Conservation (phyloP, 1,140 invertebrate species). For the Drosophila malerkotliana region DNA sequence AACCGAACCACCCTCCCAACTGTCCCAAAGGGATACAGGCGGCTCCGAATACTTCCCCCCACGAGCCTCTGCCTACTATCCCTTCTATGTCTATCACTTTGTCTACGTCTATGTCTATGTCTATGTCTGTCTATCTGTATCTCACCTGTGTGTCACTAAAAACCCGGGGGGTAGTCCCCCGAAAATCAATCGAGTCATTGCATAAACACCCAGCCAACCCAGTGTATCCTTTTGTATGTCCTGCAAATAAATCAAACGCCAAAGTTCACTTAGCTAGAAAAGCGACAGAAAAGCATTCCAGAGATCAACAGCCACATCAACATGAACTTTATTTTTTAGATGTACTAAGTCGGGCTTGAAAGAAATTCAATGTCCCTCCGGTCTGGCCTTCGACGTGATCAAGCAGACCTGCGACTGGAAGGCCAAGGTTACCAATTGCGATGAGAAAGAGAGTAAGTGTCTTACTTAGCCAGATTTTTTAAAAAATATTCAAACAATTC, state of each 20-base stretch:
- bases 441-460: conserved; percentile 97
- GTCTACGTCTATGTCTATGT: conserved; percentile 6
- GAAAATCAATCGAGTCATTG: conserved; percentile 63
- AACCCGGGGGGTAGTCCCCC: conserved; percentile 8
- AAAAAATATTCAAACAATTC: conserved; percentile 32
- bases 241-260: conserved; percentile 31
- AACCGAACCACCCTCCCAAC: conserved; percentile 18
- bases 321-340: conserved; percentile 86
- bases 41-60: conserved; percentile 48
- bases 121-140: conserved; percentile 55
- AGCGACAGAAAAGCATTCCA: conserved; percentile 4
- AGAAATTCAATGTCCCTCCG: conserved; percentile 96
- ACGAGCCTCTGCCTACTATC: conserved; percentile 41
- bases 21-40: conserved; percentile 9
- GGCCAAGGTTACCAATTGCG: conserved; percentile 97
- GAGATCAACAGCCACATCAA: conserved; percentile 39
- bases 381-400: conserved; percentile 97
- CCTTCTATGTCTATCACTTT: conserved; percentile 21
- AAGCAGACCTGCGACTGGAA: conserved; percentile 99
- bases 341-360: conserved; percentile 96
- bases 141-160: conserved; percentile 66
- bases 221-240: neutral
- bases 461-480: conserved; percentile 20
- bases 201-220: conserved; percentile 48
- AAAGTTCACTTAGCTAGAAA: conserved; percentile 72